Evolutionary conservation across 2,797 vertebrate genomes (phyloP).

Genomic region (Pachyuromys duprasi): DNA sequence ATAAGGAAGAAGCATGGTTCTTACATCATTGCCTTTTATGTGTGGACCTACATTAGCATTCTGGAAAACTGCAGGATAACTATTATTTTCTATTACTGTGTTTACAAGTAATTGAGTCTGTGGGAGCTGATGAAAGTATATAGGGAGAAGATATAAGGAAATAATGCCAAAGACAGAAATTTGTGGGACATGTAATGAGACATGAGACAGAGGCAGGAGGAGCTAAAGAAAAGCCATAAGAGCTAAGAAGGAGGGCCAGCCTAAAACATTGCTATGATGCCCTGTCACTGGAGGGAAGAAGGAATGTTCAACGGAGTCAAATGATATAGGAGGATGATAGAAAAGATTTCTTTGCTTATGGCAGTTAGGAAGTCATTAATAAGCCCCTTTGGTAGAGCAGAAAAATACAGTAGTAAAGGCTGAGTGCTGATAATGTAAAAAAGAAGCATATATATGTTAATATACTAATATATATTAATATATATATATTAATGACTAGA

Average conservation of each 20-base stretch:
- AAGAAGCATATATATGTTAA: neutral
- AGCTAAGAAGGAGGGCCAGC: neutral
- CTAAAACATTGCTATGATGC: neutral
- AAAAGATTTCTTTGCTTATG: neutral
- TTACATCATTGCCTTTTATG: conserved; percentile 15
- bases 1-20: conserved; percentile 20
- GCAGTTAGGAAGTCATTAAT: conserved; percentile 31
- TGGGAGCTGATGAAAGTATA: conserved; percentile 31
- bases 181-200: neutral
- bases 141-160: conserved; percentile 20
- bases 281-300: neutral
- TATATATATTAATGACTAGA: no score
- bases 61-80: neutral
- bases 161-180: neutral
- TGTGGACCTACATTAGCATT: conserved; percentile 5
- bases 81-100: neutral
- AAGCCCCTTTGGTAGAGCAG: conserved; percentile 13
- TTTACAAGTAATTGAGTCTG: neutral
- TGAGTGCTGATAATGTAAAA: neutral
- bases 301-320: conserved; percentile 1
- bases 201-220: neutral
- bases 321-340: conserved; percentile 8
- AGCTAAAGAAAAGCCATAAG: conserved; percentile 6
- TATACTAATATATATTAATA: no score
- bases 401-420: conserved; percentile 2